Evolutionary conservation across 2,797 vertebrate species (phyloP), one percentile per base, ranked within the genome.

Genomic region (Diplodus puntazzo): DNA sequence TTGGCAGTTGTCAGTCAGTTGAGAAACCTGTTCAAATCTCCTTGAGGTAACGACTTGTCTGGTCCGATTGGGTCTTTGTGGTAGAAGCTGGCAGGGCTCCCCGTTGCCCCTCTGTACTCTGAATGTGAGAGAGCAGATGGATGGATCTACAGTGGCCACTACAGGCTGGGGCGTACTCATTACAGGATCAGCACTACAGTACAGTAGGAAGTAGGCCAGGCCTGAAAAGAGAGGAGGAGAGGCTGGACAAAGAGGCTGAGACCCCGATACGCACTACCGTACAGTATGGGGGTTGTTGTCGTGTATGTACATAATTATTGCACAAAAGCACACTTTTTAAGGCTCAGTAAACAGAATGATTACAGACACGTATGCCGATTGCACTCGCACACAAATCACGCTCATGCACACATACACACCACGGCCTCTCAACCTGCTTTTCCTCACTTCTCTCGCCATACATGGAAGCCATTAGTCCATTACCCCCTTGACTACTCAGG

Each of bases 391-490:
- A 48, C 52, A 27, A 9, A 43, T 21, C 21, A 57, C 49, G 49
- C 57, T 60, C 39, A 13, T n/a, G 50, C 72, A 65, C 72, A 62
- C 53, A 30, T 27, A 66, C 52, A 61, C 63, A 69, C 39, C 65
- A 18, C 48, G 43, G 68, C 50, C 52, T 53, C 20, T n/a, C 42
- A 69, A 53, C 57, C 73, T 80, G 54, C 63, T 74, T 69, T 50
- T 59, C 79, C 68, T 80, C 65, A 43, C 79, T 77, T 59, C 58
- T 62, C 61, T 73, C 55, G 21, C 60, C 79, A 79, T 92, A 89
- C 81, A 91, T 92, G 86, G 91, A 93, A 94, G 88, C 90, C 81
- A 90, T 93, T 91, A 88, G 82, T 87, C 79, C 86, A 82, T 87
- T 84, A 84, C 77, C 45, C 82, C 39, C 55, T 65, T 75, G 84